These are phyloP conservation scores for Mythimna loreyi DNA, from an alignment of 2,888 invertebrate species.

Conservation along the genomic window DNA sequence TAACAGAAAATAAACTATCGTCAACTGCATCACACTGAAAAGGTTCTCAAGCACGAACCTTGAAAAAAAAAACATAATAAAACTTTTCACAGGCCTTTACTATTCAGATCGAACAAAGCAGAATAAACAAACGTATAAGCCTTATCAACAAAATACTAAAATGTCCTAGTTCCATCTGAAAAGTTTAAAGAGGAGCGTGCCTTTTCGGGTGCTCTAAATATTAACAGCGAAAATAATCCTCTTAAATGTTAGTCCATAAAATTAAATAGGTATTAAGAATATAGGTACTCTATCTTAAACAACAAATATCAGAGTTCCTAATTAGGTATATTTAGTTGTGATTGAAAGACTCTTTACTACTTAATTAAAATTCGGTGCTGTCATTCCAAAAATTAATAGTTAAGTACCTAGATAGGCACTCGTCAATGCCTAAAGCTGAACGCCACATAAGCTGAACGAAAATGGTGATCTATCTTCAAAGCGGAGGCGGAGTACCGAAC, in stretches of 20 bases:
- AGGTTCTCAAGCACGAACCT: too few relatives aligned
- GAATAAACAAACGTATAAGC: too few relatives aligned
- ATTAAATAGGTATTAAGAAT: background rate
- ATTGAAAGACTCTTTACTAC: background rate
- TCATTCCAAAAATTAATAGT: background rate
- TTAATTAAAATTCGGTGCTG: background rate
- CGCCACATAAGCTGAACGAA: too few relatives aligned
- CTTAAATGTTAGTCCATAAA: background rate
- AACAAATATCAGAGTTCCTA: slow-evolving; percentile 3
- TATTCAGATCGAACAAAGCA: too few relatives aligned
- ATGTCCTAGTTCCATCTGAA: background rate
- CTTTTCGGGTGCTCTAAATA: slow-evolving; percentile 26
- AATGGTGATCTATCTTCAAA: too few relatives aligned
- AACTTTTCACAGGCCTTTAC: too few relatives aligned
- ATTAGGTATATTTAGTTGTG: background rate
- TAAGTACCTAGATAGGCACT: background rate
- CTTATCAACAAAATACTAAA: background rate
- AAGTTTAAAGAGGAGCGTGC: slow-evolving; percentile 30
- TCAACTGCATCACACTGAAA: too few relatives aligned
- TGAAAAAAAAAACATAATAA: too few relatives aligned
- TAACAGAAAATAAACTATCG: too few relatives aligned
- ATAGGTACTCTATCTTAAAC: background rate
- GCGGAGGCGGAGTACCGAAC: too few relatives aligned
- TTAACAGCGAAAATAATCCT: slow-evolving; percentile 29
- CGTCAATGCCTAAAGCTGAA: too few relatives aligned